These are phyloP conservation scores for Pristionchus exspectatus DNA, from an alignment of 2,888 invertebrate genomes.

Conservation along the genomic window DNA sequence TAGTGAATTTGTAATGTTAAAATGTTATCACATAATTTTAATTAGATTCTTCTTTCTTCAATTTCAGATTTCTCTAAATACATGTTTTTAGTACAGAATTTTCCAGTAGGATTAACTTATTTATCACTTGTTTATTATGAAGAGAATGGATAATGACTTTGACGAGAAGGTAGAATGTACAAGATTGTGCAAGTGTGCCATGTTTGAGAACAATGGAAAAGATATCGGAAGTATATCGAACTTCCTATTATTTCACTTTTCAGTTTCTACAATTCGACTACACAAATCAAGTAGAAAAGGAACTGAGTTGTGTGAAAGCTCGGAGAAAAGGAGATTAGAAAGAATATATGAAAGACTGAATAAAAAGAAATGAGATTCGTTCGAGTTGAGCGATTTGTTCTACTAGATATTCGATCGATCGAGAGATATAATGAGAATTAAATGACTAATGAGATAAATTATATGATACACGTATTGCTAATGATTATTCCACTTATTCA, in stretches of 20 bases:
- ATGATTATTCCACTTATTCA: conserved; percentile 2
- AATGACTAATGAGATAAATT: neutral
- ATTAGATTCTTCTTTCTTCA: too few relatives aligned
- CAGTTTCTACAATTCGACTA: neutral
- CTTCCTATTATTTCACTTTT: neutral
- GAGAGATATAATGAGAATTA: neutral
- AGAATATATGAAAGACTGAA: neutral
- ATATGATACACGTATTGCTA: neutral
- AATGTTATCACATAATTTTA: too few relatives aligned
- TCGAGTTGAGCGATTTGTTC: conserved; percentile 14
- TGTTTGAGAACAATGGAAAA: neutral
- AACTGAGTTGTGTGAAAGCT: conserved; percentile 10
- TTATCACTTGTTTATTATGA: too few relatives aligned
- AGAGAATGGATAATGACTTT: too few relatives aligned
- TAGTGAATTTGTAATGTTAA: too few relatives aligned
- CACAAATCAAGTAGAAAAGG: neutral
- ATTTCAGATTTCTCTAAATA: too few relatives aligned
- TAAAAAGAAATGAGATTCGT: neutral
- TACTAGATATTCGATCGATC: too few relatives aligned
- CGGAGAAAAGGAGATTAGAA: neutral
- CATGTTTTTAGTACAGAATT: too few relatives aligned
- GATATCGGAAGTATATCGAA: neutral
- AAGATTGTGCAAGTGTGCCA: neutral
- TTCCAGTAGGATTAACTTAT: too few relatives aligned
- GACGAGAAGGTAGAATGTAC: too few relatives aligned